phyloP scores from a whole-genome alignment of 2,113 vertebrate species.

The Neolamprologus tretocephalus region DNA sequence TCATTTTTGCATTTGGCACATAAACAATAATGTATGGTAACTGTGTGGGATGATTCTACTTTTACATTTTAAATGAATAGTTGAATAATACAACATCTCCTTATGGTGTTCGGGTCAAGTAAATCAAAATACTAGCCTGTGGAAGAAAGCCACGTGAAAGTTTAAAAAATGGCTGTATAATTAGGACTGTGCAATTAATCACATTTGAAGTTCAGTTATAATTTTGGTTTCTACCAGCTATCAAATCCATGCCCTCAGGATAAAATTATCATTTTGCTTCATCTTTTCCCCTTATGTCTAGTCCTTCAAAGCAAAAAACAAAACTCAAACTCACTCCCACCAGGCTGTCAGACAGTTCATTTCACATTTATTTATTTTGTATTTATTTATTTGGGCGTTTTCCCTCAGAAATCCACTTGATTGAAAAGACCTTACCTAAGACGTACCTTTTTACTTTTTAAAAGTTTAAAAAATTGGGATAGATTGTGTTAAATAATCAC shows the following conservation, averaged over 20 bases:
- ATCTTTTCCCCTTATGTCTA: background rate
- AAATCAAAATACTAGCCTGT: background rate
- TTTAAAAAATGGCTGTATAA: background rate
- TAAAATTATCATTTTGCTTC: background rate
- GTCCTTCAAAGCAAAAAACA: background rate
- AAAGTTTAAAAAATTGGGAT: background rate
- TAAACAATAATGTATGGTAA: background rate
- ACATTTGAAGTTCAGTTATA: background rate
- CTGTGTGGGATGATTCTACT: background rate
- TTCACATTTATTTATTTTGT: background rate
- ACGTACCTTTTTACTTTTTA: background rate
- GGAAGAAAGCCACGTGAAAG: accelerated
- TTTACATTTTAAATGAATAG: background rate
- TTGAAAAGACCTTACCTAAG: no score
- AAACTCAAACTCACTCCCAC: background rate
- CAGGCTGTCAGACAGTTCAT: background rate
- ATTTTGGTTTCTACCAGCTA: background rate
- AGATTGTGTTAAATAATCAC: background rate
- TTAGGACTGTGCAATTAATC: background rate
- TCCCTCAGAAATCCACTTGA: background rate
- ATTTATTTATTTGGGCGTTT: background rate
- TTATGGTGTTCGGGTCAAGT: background rate
- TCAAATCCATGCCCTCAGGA: background rate
- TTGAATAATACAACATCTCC: accelerated
- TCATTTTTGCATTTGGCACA: background rate